Percentiles rank a stretch among this genome's conserved stretches.
These are phyloP conservation scores for Gymnosoma rotundatum DNA, from an alignment of 2,888 invertebrate genomes.

Conservation along the genomic window DNA sequence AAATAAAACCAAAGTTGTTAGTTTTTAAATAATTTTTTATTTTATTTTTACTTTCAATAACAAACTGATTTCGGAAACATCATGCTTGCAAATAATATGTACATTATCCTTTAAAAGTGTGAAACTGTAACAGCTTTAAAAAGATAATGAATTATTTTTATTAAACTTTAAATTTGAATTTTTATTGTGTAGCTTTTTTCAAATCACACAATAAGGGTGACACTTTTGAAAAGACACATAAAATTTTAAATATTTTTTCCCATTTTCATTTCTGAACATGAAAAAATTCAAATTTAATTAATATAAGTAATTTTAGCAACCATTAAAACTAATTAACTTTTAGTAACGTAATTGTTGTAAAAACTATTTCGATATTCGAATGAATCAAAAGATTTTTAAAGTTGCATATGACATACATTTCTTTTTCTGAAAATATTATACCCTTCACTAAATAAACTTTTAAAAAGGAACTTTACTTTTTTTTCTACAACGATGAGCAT, in stretches of 20 bases:
- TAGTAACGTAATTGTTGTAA: slow-evolving; percentile 26
- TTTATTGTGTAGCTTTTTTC: too few species aligned
- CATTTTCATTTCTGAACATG: slow-evolving; percentile 7
- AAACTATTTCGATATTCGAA: slow-evolving; percentile 63
- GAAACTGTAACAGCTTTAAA: background rate
- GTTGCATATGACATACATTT: background rate
- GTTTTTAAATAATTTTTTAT: background rate
- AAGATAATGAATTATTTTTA: too few species aligned
- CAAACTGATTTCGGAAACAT: background rate
- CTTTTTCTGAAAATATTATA: slow-evolving; percentile 5
- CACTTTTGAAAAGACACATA: background rate
- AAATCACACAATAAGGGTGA: too few species aligned
- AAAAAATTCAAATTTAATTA: background rate
- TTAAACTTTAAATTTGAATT: too few species aligned
- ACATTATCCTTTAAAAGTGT: background rate
- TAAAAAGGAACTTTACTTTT: too few species aligned
- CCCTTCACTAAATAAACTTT: background rate
- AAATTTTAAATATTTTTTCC: slow-evolving; percentile 29
- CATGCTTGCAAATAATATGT: background rate
- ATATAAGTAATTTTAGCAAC: slow-evolving; percentile 46
- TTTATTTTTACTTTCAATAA: too few species aligned
- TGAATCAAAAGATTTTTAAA: slow-evolving; percentile 18
- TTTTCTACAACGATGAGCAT: too few species aligned
- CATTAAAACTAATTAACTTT: slow-evolving; percentile 20
- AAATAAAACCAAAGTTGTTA: background rate